These are phyloP conservation scores for Porites australiensis DNA, from an alignment of 64 coral and sea anemone species.

Conservation along the genomic window DNA sequence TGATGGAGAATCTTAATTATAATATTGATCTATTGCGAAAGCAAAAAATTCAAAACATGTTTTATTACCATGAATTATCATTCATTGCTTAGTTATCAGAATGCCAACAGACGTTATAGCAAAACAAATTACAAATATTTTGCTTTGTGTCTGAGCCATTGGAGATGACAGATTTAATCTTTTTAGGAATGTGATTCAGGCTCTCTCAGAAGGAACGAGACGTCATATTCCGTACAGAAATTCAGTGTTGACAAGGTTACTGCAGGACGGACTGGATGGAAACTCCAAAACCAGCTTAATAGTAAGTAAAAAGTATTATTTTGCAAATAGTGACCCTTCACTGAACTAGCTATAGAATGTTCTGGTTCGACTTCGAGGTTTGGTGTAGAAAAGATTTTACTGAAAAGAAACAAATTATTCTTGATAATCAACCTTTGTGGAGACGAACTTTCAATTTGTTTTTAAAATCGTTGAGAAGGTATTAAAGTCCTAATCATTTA, in stretches of 20 bases:
- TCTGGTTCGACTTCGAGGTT: no score
- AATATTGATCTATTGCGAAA: no score
- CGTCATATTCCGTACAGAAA: constrained; percentile 90
- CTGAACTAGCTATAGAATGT: no score
- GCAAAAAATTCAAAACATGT: no score
- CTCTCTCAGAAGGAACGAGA: constrained; percentile 80
- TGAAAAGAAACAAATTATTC: no score
- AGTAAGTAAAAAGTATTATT: constrained; percentile 54
- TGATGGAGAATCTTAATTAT: no score
- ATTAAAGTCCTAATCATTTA: no score
- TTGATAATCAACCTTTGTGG: no score
- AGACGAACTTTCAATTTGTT: no score
- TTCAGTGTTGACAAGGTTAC: constrained; percentile 79
- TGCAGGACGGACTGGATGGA: constrained; percentile 89
- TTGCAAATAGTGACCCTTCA: neutral
- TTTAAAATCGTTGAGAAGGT: no score
- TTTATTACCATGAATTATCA: neutral
- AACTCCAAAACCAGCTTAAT: constrained; percentile 91
- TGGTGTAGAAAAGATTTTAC: no score
- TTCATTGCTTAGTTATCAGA: neutral
- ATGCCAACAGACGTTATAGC: neutral
- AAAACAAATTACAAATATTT: neutral
- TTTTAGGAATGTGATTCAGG: constrained; percentile 90
- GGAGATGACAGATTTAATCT: neutral
- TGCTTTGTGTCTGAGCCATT: neutral